Evolutionary conservation across 2,113 vertebrate genomes (phyloP).

Genomic region (Oreochromis aureus): DNA sequence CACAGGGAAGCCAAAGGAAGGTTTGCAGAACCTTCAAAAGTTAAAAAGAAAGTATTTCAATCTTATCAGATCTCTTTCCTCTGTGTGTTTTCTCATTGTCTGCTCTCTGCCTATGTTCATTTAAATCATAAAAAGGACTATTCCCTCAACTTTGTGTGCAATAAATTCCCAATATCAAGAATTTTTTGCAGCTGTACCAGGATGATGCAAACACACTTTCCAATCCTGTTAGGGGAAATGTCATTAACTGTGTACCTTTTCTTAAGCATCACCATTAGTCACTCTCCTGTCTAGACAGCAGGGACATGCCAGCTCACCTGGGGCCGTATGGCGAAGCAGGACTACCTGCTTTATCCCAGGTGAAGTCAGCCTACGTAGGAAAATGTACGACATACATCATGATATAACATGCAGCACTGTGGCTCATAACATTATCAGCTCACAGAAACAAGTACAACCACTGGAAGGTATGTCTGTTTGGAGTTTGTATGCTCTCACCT

Average conservation of each 20-base stretch:
- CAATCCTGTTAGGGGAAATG: slow-evolving; percentile 12
- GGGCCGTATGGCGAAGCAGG: neutral
- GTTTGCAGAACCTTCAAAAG: neutral
- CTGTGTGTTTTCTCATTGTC: neutral
- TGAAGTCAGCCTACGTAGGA: slow-evolving; percentile 24
- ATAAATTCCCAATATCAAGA: neutral
- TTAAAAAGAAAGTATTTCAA: neutral
- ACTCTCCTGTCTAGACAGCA: slow-evolving; percentile 65
- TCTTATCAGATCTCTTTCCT: neutral
- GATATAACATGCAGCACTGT: neutral
- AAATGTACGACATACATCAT: neutral
- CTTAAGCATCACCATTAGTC: slow-evolving; percentile 45
- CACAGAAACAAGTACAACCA: neutral
- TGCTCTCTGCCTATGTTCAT: neutral
- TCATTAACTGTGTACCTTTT: slow-evolving; percentile 16
- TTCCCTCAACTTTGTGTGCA: neutral
- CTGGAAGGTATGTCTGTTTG: neutral
- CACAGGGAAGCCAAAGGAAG: neutral
- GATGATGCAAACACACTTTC: slow-evolving; percentile 3
- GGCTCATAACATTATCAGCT: neutral
- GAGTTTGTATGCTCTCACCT: neutral
- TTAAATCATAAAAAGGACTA: neutral
- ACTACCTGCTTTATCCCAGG: slow-evolving; percentile 16
- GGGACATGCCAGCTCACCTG: slow-evolving; percentile 48
- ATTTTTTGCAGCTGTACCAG: neutral